Conservation (phyloP, 1,140 invertebrate genomes). For the Globodera rostochiensis region DNA sequence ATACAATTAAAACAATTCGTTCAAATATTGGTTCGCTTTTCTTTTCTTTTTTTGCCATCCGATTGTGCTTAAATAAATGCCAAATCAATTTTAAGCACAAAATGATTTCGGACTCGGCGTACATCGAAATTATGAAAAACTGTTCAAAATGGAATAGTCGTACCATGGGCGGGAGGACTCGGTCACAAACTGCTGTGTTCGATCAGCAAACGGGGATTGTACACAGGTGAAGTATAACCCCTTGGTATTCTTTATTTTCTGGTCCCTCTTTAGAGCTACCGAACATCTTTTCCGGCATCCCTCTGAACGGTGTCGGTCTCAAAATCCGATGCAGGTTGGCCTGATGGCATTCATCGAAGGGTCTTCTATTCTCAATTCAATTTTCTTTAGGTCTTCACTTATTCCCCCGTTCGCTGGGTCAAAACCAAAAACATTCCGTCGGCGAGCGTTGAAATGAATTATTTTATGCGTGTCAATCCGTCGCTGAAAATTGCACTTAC, state of each 20-base stretch:
- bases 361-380: not conserved
- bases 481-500: conserved; percentile 32
- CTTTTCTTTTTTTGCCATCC: not conserved
- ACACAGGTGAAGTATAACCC: conserved; percentile 6
- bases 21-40: not conserved
- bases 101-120: conserved; percentile 55
- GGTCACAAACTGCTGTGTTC: conserved; percentile 49
- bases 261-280: conserved; percentile 38
- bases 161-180: conserved; percentile 41
- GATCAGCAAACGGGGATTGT: conserved; percentile 56
- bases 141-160: conserved; percentile 61
- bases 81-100: not conserved
- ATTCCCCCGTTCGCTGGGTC: conserved; percentile 34
- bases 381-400: conserved; percentile 41
- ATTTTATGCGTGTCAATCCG: conserved; percentile 53
- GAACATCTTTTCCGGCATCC: conserved; percentile 43
- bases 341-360: not conserved
- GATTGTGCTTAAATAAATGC: too few relatives aligned
- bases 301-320: conserved; percentile 40
- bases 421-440: conserved; percentile 38
- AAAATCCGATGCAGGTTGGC: conserved; percentile 48
- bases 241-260: not conserved
- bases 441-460: conserved; percentile 57
- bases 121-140: conserved; percentile 62
- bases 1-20: conserved; percentile 1